Conservation (phyloP, 2,888 invertebrate species). For the Hirtodrosophila confusa region DNA sequence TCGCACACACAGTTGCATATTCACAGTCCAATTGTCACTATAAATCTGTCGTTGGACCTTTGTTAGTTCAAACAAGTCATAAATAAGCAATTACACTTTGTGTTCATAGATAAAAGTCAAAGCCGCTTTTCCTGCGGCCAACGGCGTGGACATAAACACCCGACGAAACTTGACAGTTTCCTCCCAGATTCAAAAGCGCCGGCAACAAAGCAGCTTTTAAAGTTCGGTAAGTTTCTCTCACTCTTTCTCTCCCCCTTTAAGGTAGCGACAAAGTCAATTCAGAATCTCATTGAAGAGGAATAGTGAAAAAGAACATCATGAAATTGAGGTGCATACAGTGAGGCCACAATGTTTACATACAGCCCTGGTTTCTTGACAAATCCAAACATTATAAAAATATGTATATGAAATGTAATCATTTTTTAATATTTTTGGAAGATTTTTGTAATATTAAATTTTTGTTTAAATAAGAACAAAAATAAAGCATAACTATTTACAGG, state of each 20-base stretch:
- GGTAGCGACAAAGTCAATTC: conserved; percentile 13
- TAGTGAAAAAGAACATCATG: conserved; percentile 6
- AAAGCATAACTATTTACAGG: too few relatives aligned
- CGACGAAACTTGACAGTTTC: conserved; percentile 11
- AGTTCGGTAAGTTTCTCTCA: conserved; percentile 34
- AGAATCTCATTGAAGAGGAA: conserved; percentile 28
- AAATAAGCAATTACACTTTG: conserved; percentile 37
- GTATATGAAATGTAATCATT: too few relatives aligned
- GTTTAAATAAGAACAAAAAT: too few relatives aligned
- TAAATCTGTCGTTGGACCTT: conserved; percentile 13
- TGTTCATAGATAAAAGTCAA: conserved; percentile 41
- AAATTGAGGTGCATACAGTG: conserved; percentile 3
- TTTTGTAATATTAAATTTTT: too few relatives aligned
- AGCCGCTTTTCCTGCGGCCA: conserved; percentile 50
- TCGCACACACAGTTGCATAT: conserved; percentile 7
- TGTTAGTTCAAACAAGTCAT: conserved; percentile 17
- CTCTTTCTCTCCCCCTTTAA: not conserved
- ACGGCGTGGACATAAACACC: conserved; percentile 22
- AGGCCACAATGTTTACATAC: not conserved
- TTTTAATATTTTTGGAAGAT: too few relatives aligned
- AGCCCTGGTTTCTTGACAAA: too few relatives aligned
- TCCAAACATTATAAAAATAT: too few relatives aligned
- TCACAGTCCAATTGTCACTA: conserved; percentile 4
- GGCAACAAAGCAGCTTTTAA: conserved; percentile 19
- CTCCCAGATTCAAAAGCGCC: conserved; percentile 20